Evolutionary conservation across 37 sponge, comb jelly and placozoan genomes (phyloP), one percentile per base, ranked within the genome.

Genomic region (Aphrocallistes beatrix): DNA sequence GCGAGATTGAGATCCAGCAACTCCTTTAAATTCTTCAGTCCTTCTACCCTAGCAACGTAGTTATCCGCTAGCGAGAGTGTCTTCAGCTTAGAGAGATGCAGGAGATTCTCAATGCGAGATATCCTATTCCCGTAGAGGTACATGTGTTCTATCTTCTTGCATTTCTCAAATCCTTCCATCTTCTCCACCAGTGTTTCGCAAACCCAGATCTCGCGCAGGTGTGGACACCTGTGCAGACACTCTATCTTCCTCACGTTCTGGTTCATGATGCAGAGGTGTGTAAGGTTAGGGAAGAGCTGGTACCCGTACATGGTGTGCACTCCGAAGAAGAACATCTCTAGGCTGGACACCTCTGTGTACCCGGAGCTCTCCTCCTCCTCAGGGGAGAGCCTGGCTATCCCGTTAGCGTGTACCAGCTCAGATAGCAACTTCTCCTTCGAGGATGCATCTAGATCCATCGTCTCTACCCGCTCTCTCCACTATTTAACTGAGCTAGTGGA

Each of bases 41-140:
- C 75, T 13, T 60, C 75, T 60, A 60, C n/a, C n/a, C 34, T 60
- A 13, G 28, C n/a, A 13, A 60, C n/a, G 34, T 30, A 60, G 75
- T 60, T 60, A 60, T 13, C 49, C 34, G 75, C 75, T 3, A 60
- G 34, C 3, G 75, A 60, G 25, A 60, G 34, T 6, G 75, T 60
- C 75, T 60, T 60, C 75, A 60, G 34, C 21, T 13, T 3, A 6
- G 17, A 25, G 75, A 60, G 75, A 6, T 60, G 75, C n/a, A 25
- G 75, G 10, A 60, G 10, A 30, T 60, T 21, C 34, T 60, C 75
- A 32, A 60, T 60, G 10, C 75, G 75, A 60, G 75, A 32, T 60
- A 60, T 60, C 75, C 34, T 60, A 13, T 60, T 60, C 75, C 75
- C 75, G 75, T 60, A 60, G 17, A 60, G 75, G 34, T 60, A 60